These are phyloP conservation scores for Drosophila borborema DNA, from an alignment of 2,888 invertebrate genomes.

Conservation along the genomic window DNA sequence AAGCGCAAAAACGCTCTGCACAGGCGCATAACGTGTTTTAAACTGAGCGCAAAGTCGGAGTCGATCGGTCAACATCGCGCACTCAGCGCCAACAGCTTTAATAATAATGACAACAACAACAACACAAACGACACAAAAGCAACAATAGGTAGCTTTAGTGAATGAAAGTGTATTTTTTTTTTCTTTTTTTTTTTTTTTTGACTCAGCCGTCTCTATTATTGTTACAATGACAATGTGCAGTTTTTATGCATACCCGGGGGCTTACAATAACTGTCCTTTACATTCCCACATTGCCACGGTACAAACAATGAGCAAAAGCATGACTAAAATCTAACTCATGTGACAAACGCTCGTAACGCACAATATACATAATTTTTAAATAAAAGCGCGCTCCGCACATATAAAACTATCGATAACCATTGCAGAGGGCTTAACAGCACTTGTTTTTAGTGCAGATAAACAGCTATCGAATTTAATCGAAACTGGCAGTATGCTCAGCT, in stretches of 20 bases:
- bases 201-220: conserved; percentile 56
- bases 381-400: conserved; percentile 15
- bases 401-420: conserved; percentile 28
- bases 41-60: conserved; percentile 61
- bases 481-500: conserved; percentile 40
- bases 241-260: conserved; percentile 45
- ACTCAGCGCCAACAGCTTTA: conserved; percentile 30
- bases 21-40: conserved; percentile 77
- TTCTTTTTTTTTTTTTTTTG: conserved; percentile 43
- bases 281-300: conserved; percentile 55
- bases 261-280: conserved; percentile 67
- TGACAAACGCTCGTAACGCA: not conserved
- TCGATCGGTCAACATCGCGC: conserved; percentile 60
- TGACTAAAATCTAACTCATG: conserved; percentile 35
- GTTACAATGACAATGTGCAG: conserved; percentile 66
- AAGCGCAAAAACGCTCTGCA: conserved; percentile 74
- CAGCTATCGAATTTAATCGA: conserved; percentile 2
- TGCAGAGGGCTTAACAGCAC: conserved; percentile 12
- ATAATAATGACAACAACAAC: conserved; percentile 20
- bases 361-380: conserved; percentile 16
- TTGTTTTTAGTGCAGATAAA: not conserved
- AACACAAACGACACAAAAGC: conserved; percentile 30
- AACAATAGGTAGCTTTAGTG: conserved; percentile 71
- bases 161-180: conserved; percentile 65
- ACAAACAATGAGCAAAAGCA: conserved; percentile 36